These are phyloP conservation scores for Squalus acanthias DNA, from an alignment of 2,797 vertebrate species.

Conservation along the genomic window DNA sequence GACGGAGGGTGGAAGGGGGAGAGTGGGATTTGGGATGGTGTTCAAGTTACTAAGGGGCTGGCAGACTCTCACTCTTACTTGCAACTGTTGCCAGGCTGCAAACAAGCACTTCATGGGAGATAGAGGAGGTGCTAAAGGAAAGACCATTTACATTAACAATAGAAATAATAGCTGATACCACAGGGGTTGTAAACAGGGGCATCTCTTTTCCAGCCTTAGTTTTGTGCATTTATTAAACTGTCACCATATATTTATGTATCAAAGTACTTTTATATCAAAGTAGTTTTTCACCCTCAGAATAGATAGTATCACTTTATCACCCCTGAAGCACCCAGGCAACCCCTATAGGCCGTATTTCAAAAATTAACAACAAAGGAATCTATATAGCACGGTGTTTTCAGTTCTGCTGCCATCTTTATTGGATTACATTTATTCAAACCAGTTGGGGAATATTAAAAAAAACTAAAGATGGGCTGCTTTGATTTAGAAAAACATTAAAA, in stretches of 20 bases:
- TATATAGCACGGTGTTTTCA: background rate
- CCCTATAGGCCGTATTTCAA: slow-evolving; percentile 23
- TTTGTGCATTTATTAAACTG: slow-evolving; percentile 37
- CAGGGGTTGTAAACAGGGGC: slow-evolving; percentile 57
- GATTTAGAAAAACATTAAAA: slow-evolving; percentile 7
- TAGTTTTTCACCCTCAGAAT: slow-evolving; percentile 22
- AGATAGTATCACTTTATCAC: slow-evolving; percentile 35
- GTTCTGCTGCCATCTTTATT: slow-evolving; percentile 23
- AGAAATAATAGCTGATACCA: slow-evolving; percentile 57
- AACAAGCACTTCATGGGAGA: slow-evolving; percentile 58
- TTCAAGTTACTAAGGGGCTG: slow-evolving; percentile 54
- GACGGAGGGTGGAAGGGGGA: slow-evolving; percentile 9
- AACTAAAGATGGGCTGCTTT: background rate
- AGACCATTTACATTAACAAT: slow-evolving; percentile 58
- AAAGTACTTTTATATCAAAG: slow-evolving; percentile 36
- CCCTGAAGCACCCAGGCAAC: slow-evolving; percentile 2
- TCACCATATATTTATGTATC: slow-evolving; percentile 37
- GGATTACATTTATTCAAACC: slow-evolving; percentile 5
- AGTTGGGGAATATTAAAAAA: background rate
- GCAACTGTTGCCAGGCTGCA: slow-evolving; percentile 66
- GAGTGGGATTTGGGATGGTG: slow-evolving; percentile 1
- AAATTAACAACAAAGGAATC: slow-evolving; percentile 35
- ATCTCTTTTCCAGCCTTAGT: slow-evolving; percentile 45
- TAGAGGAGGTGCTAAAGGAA: slow-evolving; percentile 56
- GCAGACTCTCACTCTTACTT: slow-evolving; percentile 49